Conservation (phyloP, 2,888 invertebrate genomes). For the Synanthedon andrenaeformis region DNA sequence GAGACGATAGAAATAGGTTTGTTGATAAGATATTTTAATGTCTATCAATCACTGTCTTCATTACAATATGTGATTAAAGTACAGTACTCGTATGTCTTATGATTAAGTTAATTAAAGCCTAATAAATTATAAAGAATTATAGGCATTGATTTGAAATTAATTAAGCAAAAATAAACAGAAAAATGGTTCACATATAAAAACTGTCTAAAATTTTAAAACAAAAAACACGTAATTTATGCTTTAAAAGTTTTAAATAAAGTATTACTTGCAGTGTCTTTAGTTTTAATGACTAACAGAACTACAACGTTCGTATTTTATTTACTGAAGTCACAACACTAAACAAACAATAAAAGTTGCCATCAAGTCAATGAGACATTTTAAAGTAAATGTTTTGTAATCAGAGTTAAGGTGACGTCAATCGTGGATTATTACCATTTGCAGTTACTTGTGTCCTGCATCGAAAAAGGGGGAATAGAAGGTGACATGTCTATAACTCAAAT, state of each 20-base stretch:
- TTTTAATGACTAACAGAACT: background rate
- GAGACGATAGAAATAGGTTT: background rate
- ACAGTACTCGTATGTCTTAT: too few species aligned
- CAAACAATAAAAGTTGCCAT: background rate
- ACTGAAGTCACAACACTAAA: background rate
- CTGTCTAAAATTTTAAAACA: too few species aligned
- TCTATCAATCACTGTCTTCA: too few species aligned
- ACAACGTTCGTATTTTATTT: background rate
- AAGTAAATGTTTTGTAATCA: conserved; percentile 5
- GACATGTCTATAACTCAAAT: conserved; percentile 20
- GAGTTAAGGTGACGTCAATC: background rate
- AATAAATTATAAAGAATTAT: too few species aligned
- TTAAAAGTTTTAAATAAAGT: background rate
- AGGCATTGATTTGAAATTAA: too few species aligned
- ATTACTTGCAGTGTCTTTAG: background rate
- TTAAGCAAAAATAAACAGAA: too few species aligned
- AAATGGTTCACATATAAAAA: too few species aligned
- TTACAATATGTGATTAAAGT: too few species aligned
- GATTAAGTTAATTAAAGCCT: too few species aligned
- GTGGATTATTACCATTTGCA: background rate
- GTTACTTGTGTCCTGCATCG: conserved; percentile 42
- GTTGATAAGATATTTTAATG: background rate
- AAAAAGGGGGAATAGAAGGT: conserved; percentile 26
- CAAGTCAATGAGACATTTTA: conserved; percentile 2
- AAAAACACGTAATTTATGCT: too few species aligned